phyloP scores from a whole-genome alignment of 1,140 invertebrate genomes.

The Meloidogyne hapla region DNA sequence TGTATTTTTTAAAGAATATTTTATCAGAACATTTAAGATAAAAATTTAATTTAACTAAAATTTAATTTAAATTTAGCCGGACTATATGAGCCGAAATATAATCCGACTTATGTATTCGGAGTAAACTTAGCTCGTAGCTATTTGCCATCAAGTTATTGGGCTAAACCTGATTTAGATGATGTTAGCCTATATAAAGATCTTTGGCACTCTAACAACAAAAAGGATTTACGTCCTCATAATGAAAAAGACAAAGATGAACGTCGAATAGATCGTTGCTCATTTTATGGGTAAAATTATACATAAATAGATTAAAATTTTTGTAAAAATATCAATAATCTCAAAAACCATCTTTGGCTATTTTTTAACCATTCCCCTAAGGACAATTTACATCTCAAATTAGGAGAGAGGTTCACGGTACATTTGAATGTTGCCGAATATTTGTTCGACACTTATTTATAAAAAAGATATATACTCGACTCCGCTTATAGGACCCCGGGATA shows the following conservation, averaged over 20 bases:
- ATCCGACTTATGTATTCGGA: not conserved
- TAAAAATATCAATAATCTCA: too few relatives aligned
- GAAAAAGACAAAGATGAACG: not conserved
- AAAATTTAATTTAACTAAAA: not conserved
- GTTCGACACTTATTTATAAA: too few relatives aligned
- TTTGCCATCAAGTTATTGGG: not conserved
- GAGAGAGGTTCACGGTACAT: too few relatives aligned
- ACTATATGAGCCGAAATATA: not conserved
- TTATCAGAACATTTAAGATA: too few relatives aligned
- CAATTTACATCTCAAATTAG: too few relatives aligned
- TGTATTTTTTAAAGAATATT: too few relatives aligned
- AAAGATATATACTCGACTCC: too few relatives aligned
- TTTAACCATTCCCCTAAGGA: too few relatives aligned
- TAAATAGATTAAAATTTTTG: too few relatives aligned
- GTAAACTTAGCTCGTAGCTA: not conserved
- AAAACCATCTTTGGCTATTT: too few relatives aligned
- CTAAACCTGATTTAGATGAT: not conserved
- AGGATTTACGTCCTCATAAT: not conserved
- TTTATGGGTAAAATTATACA: not conserved
- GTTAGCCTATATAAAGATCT: not conserved
- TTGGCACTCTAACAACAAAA: not conserved
- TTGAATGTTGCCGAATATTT: too few relatives aligned
- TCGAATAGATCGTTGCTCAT: not conserved
- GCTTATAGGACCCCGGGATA: too few relatives aligned
- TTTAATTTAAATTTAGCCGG: not conserved